Evolutionary conservation across 2,797 vertebrate genomes (phyloP).

Genomic region (Balearica regulorum): DNA sequence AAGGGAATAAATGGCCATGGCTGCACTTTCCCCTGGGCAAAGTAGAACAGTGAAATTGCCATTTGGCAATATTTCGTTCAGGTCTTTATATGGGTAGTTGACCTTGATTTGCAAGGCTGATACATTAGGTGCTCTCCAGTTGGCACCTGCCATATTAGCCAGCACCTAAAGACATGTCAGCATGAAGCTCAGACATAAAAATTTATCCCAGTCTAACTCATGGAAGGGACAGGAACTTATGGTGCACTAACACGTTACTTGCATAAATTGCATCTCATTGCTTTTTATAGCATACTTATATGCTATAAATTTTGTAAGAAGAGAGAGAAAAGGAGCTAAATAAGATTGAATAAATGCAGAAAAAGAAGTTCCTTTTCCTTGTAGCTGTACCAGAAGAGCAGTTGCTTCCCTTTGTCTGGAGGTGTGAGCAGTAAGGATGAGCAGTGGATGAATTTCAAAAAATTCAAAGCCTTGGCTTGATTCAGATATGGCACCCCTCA

Average conservation of each 20-base stretch:
- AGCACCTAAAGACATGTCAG: neutral
- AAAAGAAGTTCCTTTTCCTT: neutral
- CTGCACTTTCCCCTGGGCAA: neutral
- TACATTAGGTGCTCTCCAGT: neutral
- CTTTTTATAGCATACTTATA: constrained; percentile 49
- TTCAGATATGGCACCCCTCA: constrained; percentile 38
- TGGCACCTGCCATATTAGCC: neutral
- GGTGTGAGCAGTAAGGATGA: constrained; percentile 48
- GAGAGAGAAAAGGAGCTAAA: constrained; percentile 2
- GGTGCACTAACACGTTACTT: neutral
- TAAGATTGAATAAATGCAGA: constrained; percentile 8
- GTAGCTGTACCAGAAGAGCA: constrained; percentile 20
- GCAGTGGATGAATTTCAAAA: constrained; percentile 51
- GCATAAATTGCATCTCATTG: constrained; percentile 50
- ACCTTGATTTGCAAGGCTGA: constrained; percentile 16
- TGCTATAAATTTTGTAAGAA: constrained; percentile 18
- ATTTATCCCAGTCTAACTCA: neutral
- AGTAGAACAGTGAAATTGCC: neutral
- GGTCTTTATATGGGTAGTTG: constrained; percentile 13
- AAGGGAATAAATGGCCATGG: neutral
- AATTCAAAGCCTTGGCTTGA: constrained; percentile 56
- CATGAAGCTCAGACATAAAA: neutral
- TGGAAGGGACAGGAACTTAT: neutral
- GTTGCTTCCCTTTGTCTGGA: constrained; percentile 49
- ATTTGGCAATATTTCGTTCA: neutral